These are phyloP conservation scores for Bambusicola thoracicus DNA, from an alignment of 2,113 vertebrate species.

Conservation along the genomic window DNA sequence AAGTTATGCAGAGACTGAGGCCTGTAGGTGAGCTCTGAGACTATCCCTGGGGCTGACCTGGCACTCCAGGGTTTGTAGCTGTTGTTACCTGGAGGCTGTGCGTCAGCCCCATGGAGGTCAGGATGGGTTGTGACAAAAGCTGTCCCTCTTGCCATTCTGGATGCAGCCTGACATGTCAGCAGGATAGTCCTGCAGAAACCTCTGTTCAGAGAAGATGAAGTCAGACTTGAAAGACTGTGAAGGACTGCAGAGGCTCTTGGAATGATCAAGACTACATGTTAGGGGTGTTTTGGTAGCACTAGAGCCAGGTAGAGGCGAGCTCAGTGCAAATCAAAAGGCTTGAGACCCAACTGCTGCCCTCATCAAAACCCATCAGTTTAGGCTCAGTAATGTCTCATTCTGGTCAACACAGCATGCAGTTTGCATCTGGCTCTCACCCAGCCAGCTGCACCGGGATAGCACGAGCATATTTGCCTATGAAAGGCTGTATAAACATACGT, in stretches of 20 bases:
- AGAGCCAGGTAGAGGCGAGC: neutral
- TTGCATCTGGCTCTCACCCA: neutral
- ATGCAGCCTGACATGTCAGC: neutral
- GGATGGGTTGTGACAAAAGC: neutral
- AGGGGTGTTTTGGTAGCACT: neutral
- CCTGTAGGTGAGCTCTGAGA: neutral
- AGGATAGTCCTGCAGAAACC: neutral
- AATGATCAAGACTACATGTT: rapidly evolving
- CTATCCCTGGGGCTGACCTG: neutral
- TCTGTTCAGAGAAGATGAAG: neutral
- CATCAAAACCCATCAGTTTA: neutral
- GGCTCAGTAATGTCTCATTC: neutral
- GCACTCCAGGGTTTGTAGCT: neutral
- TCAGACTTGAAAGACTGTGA: neutral
- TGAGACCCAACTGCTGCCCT: neutral
- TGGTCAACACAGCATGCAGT: neutral
- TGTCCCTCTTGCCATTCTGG: neutral
- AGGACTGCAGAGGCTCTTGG: neutral
- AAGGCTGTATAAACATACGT: neutral
- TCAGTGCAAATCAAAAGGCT: rapidly evolving
- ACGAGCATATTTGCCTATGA: neutral
- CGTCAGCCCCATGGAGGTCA: neutral
- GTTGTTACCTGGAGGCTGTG: neutral
- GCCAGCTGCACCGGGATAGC: neutral
- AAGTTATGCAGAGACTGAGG: neutral